Base-by-base conservation (phyloP, 2,888 invertebrate species). In the Mythimna vitellina region DNA sequence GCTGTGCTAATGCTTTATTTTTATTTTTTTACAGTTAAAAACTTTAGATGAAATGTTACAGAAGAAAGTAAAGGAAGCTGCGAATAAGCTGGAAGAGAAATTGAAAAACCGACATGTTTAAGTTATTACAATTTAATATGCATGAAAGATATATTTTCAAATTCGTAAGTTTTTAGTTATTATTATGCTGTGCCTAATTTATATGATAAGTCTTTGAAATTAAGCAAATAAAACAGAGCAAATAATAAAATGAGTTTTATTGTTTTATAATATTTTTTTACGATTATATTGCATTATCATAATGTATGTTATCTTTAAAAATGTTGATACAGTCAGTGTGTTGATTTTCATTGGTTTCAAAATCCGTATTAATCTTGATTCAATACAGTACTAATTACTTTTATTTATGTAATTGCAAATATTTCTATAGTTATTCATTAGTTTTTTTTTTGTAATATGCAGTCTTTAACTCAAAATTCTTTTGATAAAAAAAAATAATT, bases 21-120 rank as follows among this genome's bases (percentile, higher is more conserved):
- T 58, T 17, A 12, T 56, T 38, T 32, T 14, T 53, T 93, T 91
- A n/a, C 90, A 95, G 94, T 69, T 94, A 42, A 91, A 91, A 63
- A 70, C 80, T 1, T 78, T 90, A 3, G 91, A 94, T 70, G 91
- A 93, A 2, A 74, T 85, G 3, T 68, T 94, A 17, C 57, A 91
- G 14, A 89, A 89, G 69, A 91, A 90, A 78, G 76, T 85, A 0
- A 70, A 65, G 25, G 93, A 93, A 29, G 86, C 87, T 0, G 86
- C 89, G 70, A 90, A 89, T 53, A 87, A 78, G 61, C 83, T 94
- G 1, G 89, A 90, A 75, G 90, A 92, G 12, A 91, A 91, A 78
- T 51, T 93, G 17, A 83, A 83, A 3, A 86, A 85, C 53, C 80
- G 86, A 54, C 69, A 84, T 60, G 72, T 76, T 58, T 85, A 29